Base-by-base conservation (phyloP, 2,888 invertebrate genomes). In the Metalampra italica region DNA sequence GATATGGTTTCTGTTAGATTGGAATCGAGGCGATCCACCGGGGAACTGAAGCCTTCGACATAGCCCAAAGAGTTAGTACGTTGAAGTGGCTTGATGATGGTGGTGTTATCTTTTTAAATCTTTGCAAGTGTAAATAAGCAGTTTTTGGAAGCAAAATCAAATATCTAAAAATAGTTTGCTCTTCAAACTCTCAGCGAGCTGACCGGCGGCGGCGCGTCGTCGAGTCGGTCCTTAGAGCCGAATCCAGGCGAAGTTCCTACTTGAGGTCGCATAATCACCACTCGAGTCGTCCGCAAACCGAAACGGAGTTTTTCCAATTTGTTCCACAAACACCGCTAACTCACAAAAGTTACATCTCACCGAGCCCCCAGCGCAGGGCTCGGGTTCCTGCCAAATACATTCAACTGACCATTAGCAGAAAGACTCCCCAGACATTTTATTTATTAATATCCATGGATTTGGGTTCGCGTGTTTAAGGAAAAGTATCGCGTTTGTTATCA, bases 251-350 rank as follows among this genome's bases (percentile, higher is more conserved):
- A 22, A 22, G 22, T 22, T 22, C 22, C 22, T 56, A 52, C 60
- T 57, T 50, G 29, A 52, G 66, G 56, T 54, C 60, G 56, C 58
- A 58, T 59, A 53, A 64, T 62, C 68, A 64, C 66, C 65, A 68
- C 62, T 62, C 57, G n/a, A n/a, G n/a, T n/a, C 34, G 22, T 34
- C 7, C 44, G 47, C 40, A 52, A 49, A 50, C 49, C 38, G 22
- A 13, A 44, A 38, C 47, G 46, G 49, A 52, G 52, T 54, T 56
- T 58, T 56, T 53, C 53, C 49, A 46, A 51, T 51, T 52, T 42
- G 46, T 46, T 40, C 48, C 7, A 38, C 46, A 48, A 45, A 49
- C 43, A 52, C 45, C 40, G 15, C 32, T 32, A 36, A 41, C 47
- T 40, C 46, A 14, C 36, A 1, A 12, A 1, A 15, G 13, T 36